phyloP scores from a whole-genome alignment of 2,113 vertebrate species.

The Grammomys surdaster region DNA sequence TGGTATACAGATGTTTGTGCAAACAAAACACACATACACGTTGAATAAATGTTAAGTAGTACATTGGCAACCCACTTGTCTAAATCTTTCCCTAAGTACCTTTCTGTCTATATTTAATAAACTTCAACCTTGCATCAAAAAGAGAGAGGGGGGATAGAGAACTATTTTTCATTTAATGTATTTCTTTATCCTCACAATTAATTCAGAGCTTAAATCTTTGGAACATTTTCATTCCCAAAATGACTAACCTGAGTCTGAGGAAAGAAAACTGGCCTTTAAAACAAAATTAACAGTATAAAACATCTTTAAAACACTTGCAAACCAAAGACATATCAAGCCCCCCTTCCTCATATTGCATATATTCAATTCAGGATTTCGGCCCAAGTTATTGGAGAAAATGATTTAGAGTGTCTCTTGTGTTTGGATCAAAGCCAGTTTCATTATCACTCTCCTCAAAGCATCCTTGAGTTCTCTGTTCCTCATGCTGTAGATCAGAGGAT shows the following conservation, averaged over 20 bases:
- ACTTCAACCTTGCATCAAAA: not conserved
- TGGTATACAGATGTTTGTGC: not conserved
- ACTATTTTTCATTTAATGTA: not conserved
- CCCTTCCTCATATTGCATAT: not conserved
- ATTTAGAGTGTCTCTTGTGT: not conserved
- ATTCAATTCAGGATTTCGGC: not conserved
- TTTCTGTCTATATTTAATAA: not conserved
- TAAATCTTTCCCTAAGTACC: not conserved
- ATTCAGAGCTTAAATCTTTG: not conserved
- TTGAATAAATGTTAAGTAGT: not conserved
- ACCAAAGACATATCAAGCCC: too few species aligned
- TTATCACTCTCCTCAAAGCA: constrained; percentile 36
- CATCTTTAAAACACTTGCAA: not conserved
- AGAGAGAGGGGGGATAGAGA: not conserved
- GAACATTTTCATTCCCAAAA: not conserved
- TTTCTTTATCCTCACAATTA: not conserved
- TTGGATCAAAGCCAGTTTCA: not conserved
- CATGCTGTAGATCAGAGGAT: constrained; percentile 61
- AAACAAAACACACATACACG: not conserved
- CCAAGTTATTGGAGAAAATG: rapidly evolving
- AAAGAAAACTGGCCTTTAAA: not conserved
- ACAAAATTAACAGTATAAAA: not conserved
- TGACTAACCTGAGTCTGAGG: not conserved
- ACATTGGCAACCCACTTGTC: not conserved
- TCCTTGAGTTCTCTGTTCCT: constrained; percentile 63